Evolutionary conservation across 2,113 vertebrate genomes (phyloP).

Genomic region (Pteruthius melanotis): DNA sequence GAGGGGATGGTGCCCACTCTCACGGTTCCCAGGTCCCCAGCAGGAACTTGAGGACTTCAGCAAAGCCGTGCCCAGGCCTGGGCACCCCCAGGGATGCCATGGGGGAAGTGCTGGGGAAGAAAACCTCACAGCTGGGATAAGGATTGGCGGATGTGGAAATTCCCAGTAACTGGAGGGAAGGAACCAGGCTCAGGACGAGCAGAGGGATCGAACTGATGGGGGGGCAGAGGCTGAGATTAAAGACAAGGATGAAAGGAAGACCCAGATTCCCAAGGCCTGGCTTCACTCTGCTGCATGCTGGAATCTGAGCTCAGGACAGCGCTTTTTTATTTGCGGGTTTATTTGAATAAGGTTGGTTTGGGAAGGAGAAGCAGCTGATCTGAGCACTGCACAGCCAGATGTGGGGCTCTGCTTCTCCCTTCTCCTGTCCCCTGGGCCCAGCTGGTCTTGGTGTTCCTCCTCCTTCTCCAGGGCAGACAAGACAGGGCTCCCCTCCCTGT

Average conservation of each 20-base stretch:
- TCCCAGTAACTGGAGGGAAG: background rate
- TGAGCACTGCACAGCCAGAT: background rate
- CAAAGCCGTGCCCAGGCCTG: background rate
- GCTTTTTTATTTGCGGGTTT: background rate
- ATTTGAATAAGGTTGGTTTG: background rate
- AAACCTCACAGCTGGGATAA: background rate
- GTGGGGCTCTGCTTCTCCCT: background rate
- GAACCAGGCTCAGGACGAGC: background rate
- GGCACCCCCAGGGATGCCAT: fast-evolving
- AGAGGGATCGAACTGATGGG: background rate
- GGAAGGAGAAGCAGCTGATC: background rate
- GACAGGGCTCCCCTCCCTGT: fast-evolving
- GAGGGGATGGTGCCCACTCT: background rate
- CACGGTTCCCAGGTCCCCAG: background rate
- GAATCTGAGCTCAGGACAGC: background rate
- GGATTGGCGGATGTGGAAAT: background rate
- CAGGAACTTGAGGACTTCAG: background rate
- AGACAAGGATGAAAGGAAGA: background rate
- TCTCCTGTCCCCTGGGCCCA: too few species aligned
- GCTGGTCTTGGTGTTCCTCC: background rate
- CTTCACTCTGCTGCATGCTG: background rate
- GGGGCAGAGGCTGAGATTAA: background rate
- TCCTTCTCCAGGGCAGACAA: background rate
- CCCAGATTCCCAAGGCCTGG: background rate
- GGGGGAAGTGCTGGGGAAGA: background rate